Percentiles rank a stretch among this genome's conserved stretches.
Conservation (phyloP, 1,140 invertebrate genomes). For the Gonioctena quinquepunctata region DNA sequence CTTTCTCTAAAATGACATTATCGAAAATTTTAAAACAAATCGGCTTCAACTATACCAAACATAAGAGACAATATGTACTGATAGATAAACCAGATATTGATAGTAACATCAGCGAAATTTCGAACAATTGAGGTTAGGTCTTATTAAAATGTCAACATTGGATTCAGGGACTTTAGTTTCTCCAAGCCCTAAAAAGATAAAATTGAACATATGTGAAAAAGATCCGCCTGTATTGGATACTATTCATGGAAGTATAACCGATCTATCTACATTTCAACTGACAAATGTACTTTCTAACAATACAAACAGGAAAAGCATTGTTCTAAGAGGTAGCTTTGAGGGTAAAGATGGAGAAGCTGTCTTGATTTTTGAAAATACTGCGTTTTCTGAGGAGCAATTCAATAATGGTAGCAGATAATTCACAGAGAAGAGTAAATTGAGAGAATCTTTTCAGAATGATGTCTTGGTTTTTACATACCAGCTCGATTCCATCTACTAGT, state of each 20-base stretch:
- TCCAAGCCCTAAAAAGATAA: neutral
- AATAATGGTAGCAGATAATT: constrained; percentile 63
- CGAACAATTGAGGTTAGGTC: no score
- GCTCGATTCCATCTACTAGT: no score
- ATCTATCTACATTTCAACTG: constrained; percentile 65
- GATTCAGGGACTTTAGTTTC: neutral
- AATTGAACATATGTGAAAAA: constrained; percentile 1
- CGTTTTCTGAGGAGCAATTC: constrained; percentile 71
- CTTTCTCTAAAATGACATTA: no score
- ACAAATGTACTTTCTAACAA: constrained; percentile 70
- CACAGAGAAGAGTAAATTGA: constrained; percentile 61
- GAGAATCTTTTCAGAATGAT: constrained; percentile 79
- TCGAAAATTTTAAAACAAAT: no score
- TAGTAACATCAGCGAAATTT: no score
- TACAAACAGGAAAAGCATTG: constrained; percentile 72
- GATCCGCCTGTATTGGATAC: constrained; percentile 5
- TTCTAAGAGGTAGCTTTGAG: constrained; percentile 69
- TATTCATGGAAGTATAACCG: constrained; percentile 45
- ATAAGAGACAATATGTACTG: no score
- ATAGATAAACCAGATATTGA: no score
- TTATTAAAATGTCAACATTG: neutral
- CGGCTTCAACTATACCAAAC: no score
- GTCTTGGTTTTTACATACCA: no score
- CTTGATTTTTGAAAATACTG: constrained; percentile 82
- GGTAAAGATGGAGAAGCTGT: constrained; percentile 68